Evolutionary conservation across 2,888 invertebrate species (phyloP).

Genomic region (Machimus rusticus): DNA sequence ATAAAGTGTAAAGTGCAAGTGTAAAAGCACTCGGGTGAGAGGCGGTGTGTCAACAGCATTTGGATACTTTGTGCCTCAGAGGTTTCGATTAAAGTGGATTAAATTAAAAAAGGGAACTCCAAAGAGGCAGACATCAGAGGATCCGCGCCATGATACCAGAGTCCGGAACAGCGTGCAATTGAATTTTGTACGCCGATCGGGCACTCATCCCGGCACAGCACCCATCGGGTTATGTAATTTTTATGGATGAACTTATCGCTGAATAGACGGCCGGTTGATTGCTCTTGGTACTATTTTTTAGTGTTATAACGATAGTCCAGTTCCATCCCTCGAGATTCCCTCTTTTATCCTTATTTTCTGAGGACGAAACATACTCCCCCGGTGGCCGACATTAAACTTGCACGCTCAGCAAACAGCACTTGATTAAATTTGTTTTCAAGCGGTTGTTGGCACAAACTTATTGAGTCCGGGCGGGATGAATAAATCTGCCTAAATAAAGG

Average conservation of each 20-base stretch:
- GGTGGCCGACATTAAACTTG: constrained; percentile 31
- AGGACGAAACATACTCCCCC: background rate
- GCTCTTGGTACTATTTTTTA: constrained; percentile 12
- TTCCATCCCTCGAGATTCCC: background rate
- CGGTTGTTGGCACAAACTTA: constrained; percentile 40
- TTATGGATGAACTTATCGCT: background rate
- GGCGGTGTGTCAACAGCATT: background rate
- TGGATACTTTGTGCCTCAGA: background rate
- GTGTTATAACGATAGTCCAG: background rate
- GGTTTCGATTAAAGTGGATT: background rate
- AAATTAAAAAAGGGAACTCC: background rate
- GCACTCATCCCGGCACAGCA: background rate
- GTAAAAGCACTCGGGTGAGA: background rate
- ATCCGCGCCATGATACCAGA: background rate
- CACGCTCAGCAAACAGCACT: constrained; percentile 29
- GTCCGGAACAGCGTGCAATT: background rate
- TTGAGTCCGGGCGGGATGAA: constrained; percentile 22
- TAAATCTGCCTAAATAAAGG: constrained; percentile 37
- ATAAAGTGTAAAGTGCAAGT: background rate
- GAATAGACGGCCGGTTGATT: constrained; percentile 10
- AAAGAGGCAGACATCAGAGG: background rate
- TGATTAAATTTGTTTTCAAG: constrained; percentile 38
- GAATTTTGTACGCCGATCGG: background rate
- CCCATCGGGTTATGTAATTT: constrained; percentile 7
- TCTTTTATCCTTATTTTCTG: too few relatives aligned